These are phyloP conservation scores for Botia almorhae DNA, from an alignment of 2,797 vertebrate genomes.

Conservation along the genomic window DNA sequence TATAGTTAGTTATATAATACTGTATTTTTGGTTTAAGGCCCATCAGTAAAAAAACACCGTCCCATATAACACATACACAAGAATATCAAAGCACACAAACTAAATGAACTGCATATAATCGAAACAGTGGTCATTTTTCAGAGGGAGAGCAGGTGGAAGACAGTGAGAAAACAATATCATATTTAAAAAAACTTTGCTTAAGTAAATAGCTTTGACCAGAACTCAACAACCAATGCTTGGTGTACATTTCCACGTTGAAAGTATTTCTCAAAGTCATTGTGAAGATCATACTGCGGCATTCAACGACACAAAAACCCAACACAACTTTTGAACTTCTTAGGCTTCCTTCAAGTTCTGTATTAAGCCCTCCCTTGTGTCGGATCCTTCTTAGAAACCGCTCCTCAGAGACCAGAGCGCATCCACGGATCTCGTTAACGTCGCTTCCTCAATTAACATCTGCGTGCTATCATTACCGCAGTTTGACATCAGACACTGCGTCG, in stretches of 20 bases:
- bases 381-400: conserved; percentile 47
- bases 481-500: conserved; percentile 21
- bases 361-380: neutral
- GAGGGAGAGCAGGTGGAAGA: no score
- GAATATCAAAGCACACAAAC: no score
- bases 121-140: no score
- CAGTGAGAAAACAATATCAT: no score
- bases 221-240: neutral
- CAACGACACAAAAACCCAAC: neutral
- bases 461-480: conserved; percentile 33
- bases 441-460: conserved; percentile 48
- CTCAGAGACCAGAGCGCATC: conserved; percentile 18
- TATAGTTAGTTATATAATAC: neutral
- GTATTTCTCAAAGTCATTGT: neutral
- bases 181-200: no score
- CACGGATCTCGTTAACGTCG: conserved; percentile 28
- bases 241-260: neutral
- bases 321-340: conserved; percentile 29
- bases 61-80: neutral
- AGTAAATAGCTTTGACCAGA: no score
- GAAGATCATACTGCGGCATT: neutral
- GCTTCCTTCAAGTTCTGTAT: conserved; percentile 16
- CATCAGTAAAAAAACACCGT: neutral
- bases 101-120: no score
- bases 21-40: neutral